Percentiles rank a stretch among this genome's conserved stretches.
These are phyloP conservation scores for Adelphocoris suturalis DNA, from an alignment of 2,888 invertebrate genomes.

Conservation along the genomic window DNA sequence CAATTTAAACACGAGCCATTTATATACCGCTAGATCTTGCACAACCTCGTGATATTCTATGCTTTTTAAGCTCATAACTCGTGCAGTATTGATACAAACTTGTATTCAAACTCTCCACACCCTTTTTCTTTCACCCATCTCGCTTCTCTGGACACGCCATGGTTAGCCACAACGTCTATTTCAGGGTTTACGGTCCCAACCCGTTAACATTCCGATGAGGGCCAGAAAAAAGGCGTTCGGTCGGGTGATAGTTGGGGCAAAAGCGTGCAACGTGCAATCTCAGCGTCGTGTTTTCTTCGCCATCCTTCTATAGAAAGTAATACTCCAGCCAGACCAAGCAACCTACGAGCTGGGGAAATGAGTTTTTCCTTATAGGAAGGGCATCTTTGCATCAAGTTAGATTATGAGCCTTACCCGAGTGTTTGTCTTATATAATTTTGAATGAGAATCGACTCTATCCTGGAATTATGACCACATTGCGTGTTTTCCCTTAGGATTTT, in stretches of 20 bases:
- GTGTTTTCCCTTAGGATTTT: no score
- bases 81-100: no score
- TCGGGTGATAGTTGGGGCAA: conserved; percentile 15
- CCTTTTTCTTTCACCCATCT: not conserved
- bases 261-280: conserved; percentile 39
- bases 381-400: not conserved
- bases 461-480: no score
- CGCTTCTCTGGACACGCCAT: conserved; percentile 2
- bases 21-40: no score
- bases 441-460: no score
- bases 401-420: no score
- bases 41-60: no score
- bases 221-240: not conserved
- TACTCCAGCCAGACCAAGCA: not conserved
- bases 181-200: conserved; percentile 56
- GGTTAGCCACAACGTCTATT: conserved; percentile 62
- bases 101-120: not conserved
- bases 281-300: conserved; percentile 2
- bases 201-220: conserved; percentile 64
- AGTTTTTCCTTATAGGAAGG: not conserved
- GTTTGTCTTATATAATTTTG: no score
- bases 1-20: no score
- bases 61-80: no score
- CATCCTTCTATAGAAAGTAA: conserved; percentile 18
- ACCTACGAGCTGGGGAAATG: conserved; percentile 1